phyloP scores from a whole-genome alignment of 2,113 vertebrate species.

The Scartelaos histophorus region DNA sequence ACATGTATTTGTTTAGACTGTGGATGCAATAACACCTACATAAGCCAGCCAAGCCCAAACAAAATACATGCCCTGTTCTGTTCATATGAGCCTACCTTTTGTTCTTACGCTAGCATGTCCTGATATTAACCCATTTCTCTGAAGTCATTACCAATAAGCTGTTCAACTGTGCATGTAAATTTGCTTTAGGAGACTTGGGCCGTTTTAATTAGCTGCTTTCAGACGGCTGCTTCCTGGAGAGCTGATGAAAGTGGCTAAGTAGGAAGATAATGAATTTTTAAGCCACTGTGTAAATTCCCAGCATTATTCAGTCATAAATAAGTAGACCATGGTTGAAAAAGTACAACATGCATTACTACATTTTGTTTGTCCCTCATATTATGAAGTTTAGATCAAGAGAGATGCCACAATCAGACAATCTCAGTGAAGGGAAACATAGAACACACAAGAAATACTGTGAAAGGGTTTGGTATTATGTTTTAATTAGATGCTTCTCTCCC shows the following conservation, averaged over 20 bases:
- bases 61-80: neutral
- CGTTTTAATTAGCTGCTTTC: conserved; percentile 30
- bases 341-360: neutral
- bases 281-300: conserved; percentile 14
- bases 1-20: too few relatives aligned
- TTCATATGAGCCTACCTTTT: neutral
- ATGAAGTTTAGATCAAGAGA: neutral
- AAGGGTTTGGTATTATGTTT: conserved; percentile 41
- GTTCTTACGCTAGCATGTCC: neutral
- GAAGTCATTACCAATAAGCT: conserved; percentile 3
- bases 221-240: conserved; percentile 17
- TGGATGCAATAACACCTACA: too few relatives aligned
- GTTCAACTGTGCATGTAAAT: conserved; percentile 5
- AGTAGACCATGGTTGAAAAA: neutral
- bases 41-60: too few relatives aligned
- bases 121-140: neutral
- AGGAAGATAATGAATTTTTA: conserved; percentile 19
- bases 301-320: conserved; percentile 16
- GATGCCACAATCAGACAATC: neutral
- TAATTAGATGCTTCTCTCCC: conserved; percentile 66
- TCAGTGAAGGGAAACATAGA: conserved; percentile 33
- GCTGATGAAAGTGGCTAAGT: conserved; percentile 14
- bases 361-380: conserved; percentile 1
- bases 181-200: conserved; percentile 25
- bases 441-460: conserved; percentile 35